Evolutionary conservation across 2,888 invertebrate genomes (phyloP).

Genomic region (Glyphotaelius pellucidus): DNA sequence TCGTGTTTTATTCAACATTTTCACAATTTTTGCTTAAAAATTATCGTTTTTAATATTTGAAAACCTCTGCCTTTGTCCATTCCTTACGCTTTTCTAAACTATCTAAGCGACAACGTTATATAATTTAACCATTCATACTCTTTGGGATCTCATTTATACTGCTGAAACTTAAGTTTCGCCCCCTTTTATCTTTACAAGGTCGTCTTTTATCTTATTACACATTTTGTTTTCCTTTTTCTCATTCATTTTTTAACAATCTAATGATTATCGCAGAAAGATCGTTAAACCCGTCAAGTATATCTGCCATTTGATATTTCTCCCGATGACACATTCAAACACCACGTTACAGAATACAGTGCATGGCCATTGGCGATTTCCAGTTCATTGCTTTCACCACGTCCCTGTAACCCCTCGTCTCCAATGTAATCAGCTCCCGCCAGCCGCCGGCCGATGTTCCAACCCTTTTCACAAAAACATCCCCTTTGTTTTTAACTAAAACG

Average conservation of each 20-base stretch:
- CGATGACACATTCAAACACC: background rate
- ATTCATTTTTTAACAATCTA: background rate
- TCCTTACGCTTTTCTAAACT: too few relatives aligned
- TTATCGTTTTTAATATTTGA: too few relatives aligned
- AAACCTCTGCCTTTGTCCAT: too few relatives aligned
- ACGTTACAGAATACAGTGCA: constrained; percentile 8
- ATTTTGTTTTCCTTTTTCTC: too few relatives aligned
- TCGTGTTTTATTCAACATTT: too few relatives aligned
- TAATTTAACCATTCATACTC: too few relatives aligned
- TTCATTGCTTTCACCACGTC: constrained; percentile 49
- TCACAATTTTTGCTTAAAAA: too few relatives aligned
- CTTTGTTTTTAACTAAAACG: constrained; percentile 29
- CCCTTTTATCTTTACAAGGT: too few relatives aligned
- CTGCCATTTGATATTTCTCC: background rate
- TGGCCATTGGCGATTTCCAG: constrained; percentile 28
- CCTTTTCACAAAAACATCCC: constrained; percentile 42
- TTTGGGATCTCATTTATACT: too few relatives aligned
- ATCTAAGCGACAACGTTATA: too few relatives aligned
- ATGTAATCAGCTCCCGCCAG: constrained; percentile 44
- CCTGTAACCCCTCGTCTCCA: constrained; percentile 2
- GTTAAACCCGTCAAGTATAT: background rate
- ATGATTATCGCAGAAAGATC: background rate
- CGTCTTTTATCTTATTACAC: too few relatives aligned
- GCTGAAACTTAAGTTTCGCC: too few relatives aligned
- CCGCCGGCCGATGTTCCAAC: constrained; percentile 5